Evolutionary conservation across 2,797 vertebrate genomes (phyloP), one percentile per base, ranked within the genome.

Genomic region (Pagetopsis macropterus): DNA sequence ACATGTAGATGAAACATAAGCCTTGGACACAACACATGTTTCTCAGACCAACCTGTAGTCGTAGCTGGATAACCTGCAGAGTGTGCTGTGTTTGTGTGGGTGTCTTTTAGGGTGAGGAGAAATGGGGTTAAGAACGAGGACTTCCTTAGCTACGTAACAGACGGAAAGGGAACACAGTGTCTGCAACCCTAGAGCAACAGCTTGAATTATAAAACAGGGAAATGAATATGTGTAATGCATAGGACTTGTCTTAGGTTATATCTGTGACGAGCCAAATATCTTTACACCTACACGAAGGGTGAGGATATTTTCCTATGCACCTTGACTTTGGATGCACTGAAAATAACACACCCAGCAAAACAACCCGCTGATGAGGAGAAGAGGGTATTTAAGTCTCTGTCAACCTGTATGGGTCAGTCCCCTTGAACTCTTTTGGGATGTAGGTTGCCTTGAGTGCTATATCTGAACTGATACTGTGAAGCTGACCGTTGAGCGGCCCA

Each of bases 121-220:
- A 91, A 83, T 37, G 70, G 75, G 90, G 83, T 91, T 78, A 89
- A 71, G 80, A 78, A 55, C 27, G 62, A 45, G 37, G 44, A 65
- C 62, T 61, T 31, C 44, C 43, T 45, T 37, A 70, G 57, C 54
- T 31, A 57, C 1, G 13, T 46, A 51, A 12, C 58, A 79, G 79
- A 70, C 59, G 75, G 86, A 79, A 79, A 70, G 23, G 44, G 63
- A 57, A 88, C 73, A 86, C 46, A 16, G 69, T 33, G 67, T 83
- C 72, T 80, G 90, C 68, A 92, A 91, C 83, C 70, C 5, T 71
- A 92, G 82, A 80, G 62, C 73, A 43, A n/a, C 76, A 41, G 58
- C 78, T 81, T 91, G 72, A 84, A 90, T 94, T 92, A 92, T 92
- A 84, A 90, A 93, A 91, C 81, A 45, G 69, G 11, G 81, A 67